Percentiles rank a stretch among this genome's conserved stretches.
These are phyloP conservation scores for Takifugu rubripes DNA, from an alignment of 2,797 vertebrate species.

Conservation along the genomic window DNA sequence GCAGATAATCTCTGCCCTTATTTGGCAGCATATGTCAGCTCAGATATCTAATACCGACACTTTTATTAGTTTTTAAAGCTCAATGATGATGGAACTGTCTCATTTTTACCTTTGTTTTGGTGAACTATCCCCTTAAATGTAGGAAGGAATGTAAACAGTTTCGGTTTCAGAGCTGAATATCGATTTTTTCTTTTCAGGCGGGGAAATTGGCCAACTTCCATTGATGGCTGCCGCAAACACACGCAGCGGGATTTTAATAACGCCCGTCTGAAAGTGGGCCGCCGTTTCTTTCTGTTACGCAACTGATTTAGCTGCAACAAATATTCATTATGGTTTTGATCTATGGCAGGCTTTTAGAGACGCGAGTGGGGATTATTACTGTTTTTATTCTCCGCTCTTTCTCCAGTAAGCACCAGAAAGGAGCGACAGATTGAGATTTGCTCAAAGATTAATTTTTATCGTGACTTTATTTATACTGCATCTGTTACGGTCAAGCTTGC, in stretches of 20 bases:
- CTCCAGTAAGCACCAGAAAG: neutral
- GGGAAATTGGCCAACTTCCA: constrained; percentile 1
- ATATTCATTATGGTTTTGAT: constrained; percentile 7
- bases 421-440: neutral
- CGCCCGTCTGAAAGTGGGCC: neutral
- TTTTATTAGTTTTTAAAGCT: no score
- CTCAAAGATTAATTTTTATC: neutral
- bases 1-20: no score
- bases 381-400: neutral
- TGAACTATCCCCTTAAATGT: no score
- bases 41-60: no score
- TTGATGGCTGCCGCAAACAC: constrained; percentile 6
- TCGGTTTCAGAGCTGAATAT: neutral
- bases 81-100: no score
- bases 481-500: no score
- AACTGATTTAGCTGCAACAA: constrained; percentile 7
- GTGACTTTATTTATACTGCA: no score
- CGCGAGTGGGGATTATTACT: neutral
- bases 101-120: no score
- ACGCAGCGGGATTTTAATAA: constrained; percentile 15
- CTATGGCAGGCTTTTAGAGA: constrained; percentile 4
- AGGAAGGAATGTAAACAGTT: constrained; percentile 1
- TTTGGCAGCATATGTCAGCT: no score
- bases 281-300: constrained; percentile 7
- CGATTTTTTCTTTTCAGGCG: constrained; percentile 4